These are phyloP conservation scores for Noctua comes DNA, from an alignment of 2,888 invertebrate species.

Conservation along the genomic window DNA sequence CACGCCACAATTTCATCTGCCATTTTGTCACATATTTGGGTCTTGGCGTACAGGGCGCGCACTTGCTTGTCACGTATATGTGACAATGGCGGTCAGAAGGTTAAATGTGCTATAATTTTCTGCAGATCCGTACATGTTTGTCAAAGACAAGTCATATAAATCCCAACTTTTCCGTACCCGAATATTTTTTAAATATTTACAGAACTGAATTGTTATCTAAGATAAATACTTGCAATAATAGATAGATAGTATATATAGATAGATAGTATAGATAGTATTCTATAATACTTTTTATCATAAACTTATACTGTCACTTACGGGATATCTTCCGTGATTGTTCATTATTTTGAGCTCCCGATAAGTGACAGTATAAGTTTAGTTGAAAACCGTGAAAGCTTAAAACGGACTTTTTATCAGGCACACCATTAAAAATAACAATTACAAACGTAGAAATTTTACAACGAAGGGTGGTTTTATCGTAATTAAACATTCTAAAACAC, in stretches of 20 bases:
- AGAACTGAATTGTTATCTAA: not conserved
- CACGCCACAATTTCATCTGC: too few species aligned
- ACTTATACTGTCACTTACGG: too few species aligned
- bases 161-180: not conserved
- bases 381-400: too few species aligned
- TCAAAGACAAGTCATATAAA: not conserved
- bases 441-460: not conserved
- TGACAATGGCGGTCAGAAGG: too few species aligned
- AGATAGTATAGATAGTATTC: too few species aligned
- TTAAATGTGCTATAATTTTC: not conserved
- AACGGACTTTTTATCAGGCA: not conserved
- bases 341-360: too few species aligned
- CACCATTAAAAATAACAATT: not conserved
- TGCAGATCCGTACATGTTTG: not conserved
- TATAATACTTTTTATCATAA: not conserved
- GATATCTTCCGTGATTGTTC: too few species aligned
- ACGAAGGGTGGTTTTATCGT: not conserved
- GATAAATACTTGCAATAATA: not conserved
- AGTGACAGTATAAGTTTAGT: too few species aligned
- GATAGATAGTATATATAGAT: too few species aligned
- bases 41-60: too few species aligned
- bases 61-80: too few species aligned
- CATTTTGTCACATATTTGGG: too few species aligned
- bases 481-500: not conserved
- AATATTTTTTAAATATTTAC: not conserved